Evolutionary conservation across 2,113 vertebrate species (phyloP), one percentile per base, ranked within the genome.

Genomic region (Notarius quadriscutis): DNA sequence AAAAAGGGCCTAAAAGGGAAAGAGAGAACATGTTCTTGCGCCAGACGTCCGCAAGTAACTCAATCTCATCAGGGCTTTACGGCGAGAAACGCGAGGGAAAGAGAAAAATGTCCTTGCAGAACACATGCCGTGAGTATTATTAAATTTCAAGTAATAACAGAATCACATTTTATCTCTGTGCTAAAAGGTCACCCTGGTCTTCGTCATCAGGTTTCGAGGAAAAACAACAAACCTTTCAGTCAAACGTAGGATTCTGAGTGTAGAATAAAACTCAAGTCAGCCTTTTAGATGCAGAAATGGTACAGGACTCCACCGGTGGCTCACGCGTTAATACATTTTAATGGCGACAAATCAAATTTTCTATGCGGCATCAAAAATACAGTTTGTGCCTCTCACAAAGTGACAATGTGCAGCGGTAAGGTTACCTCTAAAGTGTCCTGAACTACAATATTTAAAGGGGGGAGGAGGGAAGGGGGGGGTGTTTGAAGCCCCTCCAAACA

Each of bases 41-140:
- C 78, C 87, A 90, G 75, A 82, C 83, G 75, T 90, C 75, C 81
- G 81, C 80, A 72, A 85, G 86, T 87, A 89, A 90, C 84, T 81
- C 88, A 67, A 89, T 89, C 86, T 84, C 57, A 72, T 89, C 72
- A 81, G 80, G 74, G 74, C 86, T 86, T 86, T 53, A 84, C 57
- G 25, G 79, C 57, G 41, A 79, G 67, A 90, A 88, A 88, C 30
- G 30, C 4, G 30, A 88, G 84, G 60, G 81, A 88, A 27, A 11
- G 62, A 84, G 75, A 74, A 50, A 90, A 84, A 86, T 27, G 57
- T 30, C 72, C 81, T 63, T 84, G 51, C 84, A 30, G 74, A 72
- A 90, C 83, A 81, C 90, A 90, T 84, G 91, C 86, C 53, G 88
- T 84, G 91, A 88, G 58, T 78, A 82, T 91, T 90, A 93, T 92